Evolutionary conservation across 2,113 vertebrate genomes (phyloP).

Genomic region (Xerus inauris): DNA sequence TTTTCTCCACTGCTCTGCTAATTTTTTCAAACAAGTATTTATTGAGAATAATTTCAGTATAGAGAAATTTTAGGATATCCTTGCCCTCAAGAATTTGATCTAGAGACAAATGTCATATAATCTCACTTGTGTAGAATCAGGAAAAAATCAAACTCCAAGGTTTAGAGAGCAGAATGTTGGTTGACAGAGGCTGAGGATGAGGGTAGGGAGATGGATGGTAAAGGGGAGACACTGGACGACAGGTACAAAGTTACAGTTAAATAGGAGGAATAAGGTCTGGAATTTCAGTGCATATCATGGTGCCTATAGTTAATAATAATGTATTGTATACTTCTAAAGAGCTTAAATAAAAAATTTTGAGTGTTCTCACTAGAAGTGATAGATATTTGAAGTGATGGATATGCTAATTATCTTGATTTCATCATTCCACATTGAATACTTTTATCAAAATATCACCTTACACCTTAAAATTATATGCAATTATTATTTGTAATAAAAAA

Average conservation of each 20-base stretch:
- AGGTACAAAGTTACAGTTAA: not conserved
- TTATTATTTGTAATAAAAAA: not conserved
- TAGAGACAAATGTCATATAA: not conserved
- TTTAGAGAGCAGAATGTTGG: not conserved
- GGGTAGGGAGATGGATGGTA: not conserved
- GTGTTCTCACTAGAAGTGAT: not conserved
- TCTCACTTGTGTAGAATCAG: not conserved
- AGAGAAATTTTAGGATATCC: not conserved
- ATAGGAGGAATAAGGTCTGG: not conserved
- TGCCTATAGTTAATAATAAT: not conserved
- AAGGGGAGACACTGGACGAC: not conserved
- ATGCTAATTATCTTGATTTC: not conserved
- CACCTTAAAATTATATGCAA: not conserved
- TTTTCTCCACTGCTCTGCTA: not conserved
- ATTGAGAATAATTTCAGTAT: not conserved
- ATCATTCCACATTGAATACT: not conserved
- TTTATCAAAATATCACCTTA: not conserved
- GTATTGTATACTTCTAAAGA: not conserved
- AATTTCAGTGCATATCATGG: not conserved
- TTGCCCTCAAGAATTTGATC: not conserved
- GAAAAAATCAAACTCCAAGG: not conserved
- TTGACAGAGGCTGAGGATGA: not conserved
- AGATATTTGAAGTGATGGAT: not conserved
- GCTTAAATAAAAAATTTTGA: not conserved
- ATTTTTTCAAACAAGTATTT: not conserved